These are phyloP conservation scores for Charanyca ferruginea DNA, from an alignment of 2,888 invertebrate genomes.

Conservation along the genomic window DNA sequence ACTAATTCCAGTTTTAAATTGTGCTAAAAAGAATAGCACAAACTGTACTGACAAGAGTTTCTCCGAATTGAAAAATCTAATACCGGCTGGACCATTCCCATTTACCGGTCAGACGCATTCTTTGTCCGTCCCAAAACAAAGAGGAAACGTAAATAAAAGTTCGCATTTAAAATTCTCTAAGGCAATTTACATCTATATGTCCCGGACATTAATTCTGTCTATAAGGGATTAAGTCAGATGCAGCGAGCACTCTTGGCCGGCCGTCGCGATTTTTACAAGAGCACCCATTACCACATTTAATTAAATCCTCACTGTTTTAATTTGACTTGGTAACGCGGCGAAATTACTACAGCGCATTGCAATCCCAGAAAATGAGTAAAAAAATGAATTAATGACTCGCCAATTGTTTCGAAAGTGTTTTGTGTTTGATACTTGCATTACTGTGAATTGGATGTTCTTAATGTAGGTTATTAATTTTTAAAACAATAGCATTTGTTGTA, in stretches of 20 bases:
- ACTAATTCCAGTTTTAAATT: background rate
- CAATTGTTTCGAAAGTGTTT: slow-evolving; percentile 61
- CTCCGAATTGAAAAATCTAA: slow-evolving; percentile 34
- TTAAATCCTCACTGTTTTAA: slow-evolving; percentile 89
- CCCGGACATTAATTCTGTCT: slow-evolving; percentile 73
- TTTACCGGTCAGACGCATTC: slow-evolving; percentile 43
- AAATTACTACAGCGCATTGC: slow-evolving; percentile 80
- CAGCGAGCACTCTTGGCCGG: slow-evolving; percentile 72
- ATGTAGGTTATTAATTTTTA: slow-evolving; percentile 20
- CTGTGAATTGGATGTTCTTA: slow-evolving; percentile 20
- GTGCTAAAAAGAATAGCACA: slow-evolving; percentile 1
- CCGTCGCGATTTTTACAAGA: slow-evolving; percentile 83
- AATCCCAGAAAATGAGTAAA: slow-evolving; percentile 67
- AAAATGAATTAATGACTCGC: slow-evolving; percentile 68
- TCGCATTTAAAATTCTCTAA: slow-evolving; percentile 64
- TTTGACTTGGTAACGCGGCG: slow-evolving; percentile 82
- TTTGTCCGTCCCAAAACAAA: slow-evolving; percentile 46
- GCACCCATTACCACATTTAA: slow-evolving; percentile 88
- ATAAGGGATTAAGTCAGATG: slow-evolving; percentile 78
- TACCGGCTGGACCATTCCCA: slow-evolving; percentile 37
- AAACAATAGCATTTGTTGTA: background rate
- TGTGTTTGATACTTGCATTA: slow-evolving; percentile 29
- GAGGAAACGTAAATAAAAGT: slow-evolving; percentile 58
- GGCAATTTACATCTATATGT: slow-evolving; percentile 66
- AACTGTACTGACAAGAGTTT: slow-evolving; percentile 9